These are phyloP conservation scores for Harlomillsia oculata DNA, from an alignment of 1,140 invertebrate species.

Conservation along the genomic window DNA sequence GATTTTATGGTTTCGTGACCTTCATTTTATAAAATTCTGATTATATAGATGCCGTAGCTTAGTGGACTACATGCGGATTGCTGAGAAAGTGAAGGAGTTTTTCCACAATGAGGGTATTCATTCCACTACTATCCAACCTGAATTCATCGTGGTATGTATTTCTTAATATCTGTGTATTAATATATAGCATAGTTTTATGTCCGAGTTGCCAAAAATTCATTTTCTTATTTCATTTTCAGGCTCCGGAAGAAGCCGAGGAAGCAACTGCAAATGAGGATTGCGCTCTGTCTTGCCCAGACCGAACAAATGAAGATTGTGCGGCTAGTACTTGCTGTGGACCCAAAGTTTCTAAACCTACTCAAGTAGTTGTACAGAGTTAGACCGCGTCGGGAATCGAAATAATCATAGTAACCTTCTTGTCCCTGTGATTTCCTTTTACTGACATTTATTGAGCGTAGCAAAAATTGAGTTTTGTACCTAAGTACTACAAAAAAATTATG, in stretches of 20 bases:
- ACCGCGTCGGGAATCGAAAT: no score
- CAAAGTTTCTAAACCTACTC: not conserved
- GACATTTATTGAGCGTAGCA: no score
- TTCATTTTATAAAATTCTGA: not conserved
- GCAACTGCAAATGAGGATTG: no score
- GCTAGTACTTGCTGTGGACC: slow-evolving; percentile 30
- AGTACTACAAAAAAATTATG: no score
- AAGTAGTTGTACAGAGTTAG: not conserved
- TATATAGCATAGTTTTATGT: not conserved
- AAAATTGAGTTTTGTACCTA: no score
- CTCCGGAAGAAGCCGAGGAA: slow-evolving; percentile 16
- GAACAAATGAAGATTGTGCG: slow-evolving; percentile 15
- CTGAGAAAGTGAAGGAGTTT: slow-evolving; percentile 88
- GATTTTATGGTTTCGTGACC: not conserved
- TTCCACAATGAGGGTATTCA: slow-evolving; percentile 87
- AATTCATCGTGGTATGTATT: slow-evolving; percentile 66
- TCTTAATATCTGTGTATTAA: no score
- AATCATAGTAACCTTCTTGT: no score
- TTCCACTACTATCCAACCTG: slow-evolving; percentile 87
- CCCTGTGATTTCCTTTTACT: no score
- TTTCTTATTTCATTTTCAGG: slow-evolving; percentile 10
- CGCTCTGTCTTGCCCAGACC: slow-evolving; percentile 26
- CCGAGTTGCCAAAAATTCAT: no score
- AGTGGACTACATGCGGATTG: slow-evolving; percentile 82
- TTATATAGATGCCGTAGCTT: slow-evolving; percentile 70